A percentile compares a stretch with the other conserved stretches of the same genome.
Conservation (phyloP, 2,888 invertebrate genomes). For the Acrobasis suavella region DNA sequence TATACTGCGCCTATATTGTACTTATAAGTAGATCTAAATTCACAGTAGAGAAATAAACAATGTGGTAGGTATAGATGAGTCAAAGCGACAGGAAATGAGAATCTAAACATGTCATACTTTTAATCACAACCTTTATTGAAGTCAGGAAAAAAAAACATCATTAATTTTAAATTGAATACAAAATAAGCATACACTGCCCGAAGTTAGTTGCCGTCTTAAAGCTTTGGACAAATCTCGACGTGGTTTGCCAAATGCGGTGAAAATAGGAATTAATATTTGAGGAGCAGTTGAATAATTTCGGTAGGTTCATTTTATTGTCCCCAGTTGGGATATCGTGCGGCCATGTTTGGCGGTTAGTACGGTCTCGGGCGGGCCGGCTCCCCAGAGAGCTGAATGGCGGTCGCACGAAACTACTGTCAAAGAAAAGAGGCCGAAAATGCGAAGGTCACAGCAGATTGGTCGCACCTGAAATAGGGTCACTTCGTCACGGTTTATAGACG, state of each 20-base stretch:
- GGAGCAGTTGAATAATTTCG: constrained; percentile 48
- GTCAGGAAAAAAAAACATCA: too few relatives aligned
- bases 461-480: constrained; percentile 71
- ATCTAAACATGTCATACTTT: too few relatives aligned
- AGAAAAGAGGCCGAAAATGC: constrained; percentile 66
- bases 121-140: too few relatives aligned
- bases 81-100: too few relatives aligned
- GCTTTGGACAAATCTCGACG: constrained; percentile 7
- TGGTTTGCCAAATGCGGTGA: constrained; percentile 21
- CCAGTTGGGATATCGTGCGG: constrained; percentile 59
- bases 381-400: constrained; percentile 61
- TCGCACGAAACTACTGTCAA: constrained; percentile 60
- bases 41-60: too few relatives aligned
- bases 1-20: too few relatives aligned
- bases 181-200: not conserved
- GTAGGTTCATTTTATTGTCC: constrained; percentile 58
- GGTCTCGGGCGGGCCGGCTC: constrained; percentile 61
- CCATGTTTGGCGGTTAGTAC: constrained; percentile 55
- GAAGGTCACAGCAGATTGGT: constrained; percentile 73
- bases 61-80: too few relatives aligned
- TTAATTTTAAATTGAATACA: not conserved
- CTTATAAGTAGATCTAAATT: too few relatives aligned
- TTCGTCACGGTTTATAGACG: constrained; percentile 64
- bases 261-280: constrained; percentile 55
- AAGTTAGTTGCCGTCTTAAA: not conserved